phyloP scores from a whole-genome alignment of 2,888 invertebrate species.

The Pristionchus arcanus region DNA sequence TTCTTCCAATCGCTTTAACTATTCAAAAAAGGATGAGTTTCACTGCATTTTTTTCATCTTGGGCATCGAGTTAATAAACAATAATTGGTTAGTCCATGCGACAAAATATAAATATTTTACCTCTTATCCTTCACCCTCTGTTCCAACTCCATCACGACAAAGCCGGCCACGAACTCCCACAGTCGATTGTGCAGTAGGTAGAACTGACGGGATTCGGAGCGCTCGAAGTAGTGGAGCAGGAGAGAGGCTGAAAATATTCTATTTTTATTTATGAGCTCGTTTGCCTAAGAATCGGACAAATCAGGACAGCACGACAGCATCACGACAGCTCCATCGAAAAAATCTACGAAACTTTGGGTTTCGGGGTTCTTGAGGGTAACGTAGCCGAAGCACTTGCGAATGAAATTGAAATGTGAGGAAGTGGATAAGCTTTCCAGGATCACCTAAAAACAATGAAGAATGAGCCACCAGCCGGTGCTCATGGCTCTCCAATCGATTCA shows the following conservation, averaged over 20 bases:
- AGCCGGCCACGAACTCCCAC: neutral
- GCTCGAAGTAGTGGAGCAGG: neutral
- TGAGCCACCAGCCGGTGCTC: neutral
- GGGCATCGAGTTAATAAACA: too few relatives aligned
- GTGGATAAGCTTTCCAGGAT: neutral
- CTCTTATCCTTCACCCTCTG: neutral
- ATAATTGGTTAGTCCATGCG: too few relatives aligned
- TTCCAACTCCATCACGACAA: neutral
- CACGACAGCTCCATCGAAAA: too few relatives aligned
- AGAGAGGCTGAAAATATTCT: neutral
- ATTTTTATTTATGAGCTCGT: neutral
- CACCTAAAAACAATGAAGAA: neutral
- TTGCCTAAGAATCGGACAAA: too few relatives aligned
- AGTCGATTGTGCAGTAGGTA: conserved; percentile 17
- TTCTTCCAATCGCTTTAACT: too few relatives aligned
- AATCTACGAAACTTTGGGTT: too few relatives aligned
- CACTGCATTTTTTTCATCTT: neutral
- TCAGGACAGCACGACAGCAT: too few relatives aligned
- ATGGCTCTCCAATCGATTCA: neutral
- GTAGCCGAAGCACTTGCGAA: too few relatives aligned
- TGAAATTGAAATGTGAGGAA: too few relatives aligned
- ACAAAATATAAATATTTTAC: neutral
- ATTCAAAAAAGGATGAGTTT: too few relatives aligned
- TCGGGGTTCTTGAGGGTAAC: too few relatives aligned
- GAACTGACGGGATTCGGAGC: neutral